Base-by-base conservation (phyloP, 2,888 invertebrate genomes). In the Horisme vitalbata region DNA sequence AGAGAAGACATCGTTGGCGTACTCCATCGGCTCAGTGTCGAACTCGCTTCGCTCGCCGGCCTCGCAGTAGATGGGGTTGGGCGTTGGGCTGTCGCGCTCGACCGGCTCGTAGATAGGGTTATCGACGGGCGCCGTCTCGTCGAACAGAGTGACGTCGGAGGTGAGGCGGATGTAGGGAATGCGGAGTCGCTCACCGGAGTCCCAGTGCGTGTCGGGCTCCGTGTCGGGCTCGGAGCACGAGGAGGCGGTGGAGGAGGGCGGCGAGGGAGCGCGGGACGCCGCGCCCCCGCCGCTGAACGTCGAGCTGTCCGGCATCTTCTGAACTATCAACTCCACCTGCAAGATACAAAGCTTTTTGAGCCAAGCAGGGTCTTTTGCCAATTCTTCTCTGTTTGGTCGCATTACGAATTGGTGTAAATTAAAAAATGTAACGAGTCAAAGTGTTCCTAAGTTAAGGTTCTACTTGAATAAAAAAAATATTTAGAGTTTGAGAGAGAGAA, bases 141-240 rank as follows among this genome's bases (percentile, higher is more conserved):
- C 26, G 9, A 14, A 8, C 5, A 14, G 10, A 44, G 6, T 13
- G 28, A n/a, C 10, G 31, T 10, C 11, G 14, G 14, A 11, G 12
- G 27, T 14, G 26, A 41, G 49, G 1, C 38, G 41, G 1, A 31
- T 13, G 55, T 50, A 55, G 10, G 45, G 49, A n/a, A 46, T 10
- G 32, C 41, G 44, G 14, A 32, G 12, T 24, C 28, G 89, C 94
- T 94, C 92, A 94, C 94, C 94, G 74, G 94, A 94, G 89, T 94
- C 94, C 94, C 94, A 94, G 78, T 92, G 92, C 67, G 91, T 92
- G 64, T 84, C 83, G 59, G 76, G 70, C 69, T 81, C 76, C 54
- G 74, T 65, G 79, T 85, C 82, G 57, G 75, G 71, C 71, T 76
- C 81, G 71, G 79, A 73, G 74, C 73, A 70, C 43, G 75, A 71